Evolutionary conservation across 2,113 vertebrate genomes (phyloP).

Genomic region (Gambusia affinis): DNA sequence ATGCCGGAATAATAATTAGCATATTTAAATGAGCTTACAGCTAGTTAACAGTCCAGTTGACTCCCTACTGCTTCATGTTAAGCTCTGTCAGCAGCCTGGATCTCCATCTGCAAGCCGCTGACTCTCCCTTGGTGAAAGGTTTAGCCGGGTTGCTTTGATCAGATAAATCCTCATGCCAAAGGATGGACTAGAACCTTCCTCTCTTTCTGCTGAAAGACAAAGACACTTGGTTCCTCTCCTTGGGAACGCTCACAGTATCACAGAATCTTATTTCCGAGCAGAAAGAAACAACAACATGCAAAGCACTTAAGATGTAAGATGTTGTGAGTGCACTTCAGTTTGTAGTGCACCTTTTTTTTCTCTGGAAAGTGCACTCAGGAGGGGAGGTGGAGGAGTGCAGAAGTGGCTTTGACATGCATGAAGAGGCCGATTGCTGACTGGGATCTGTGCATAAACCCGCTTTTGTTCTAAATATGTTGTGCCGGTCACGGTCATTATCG

Average conservation of each 20-base stretch:
- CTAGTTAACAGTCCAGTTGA: conserved; percentile 40
- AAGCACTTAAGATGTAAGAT: conserved; percentile 45
- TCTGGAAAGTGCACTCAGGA: conserved; percentile 43
- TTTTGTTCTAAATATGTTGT: conserved; percentile 27
- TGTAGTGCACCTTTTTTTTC: conserved; percentile 27
- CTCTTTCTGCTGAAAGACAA: conserved; percentile 24
- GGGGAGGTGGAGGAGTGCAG: conserved; percentile 19
- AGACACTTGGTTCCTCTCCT: background rate
- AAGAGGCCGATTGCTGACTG: conserved; percentile 8
- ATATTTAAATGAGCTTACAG: conserved; percentile 59
- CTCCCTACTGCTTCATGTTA: conserved; percentile 47
- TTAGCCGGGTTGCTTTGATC: conserved; percentile 62
- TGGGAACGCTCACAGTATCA: background rate
- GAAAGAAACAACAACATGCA: conserved; percentile 29
- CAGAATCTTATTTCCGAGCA: conserved; percentile 28
- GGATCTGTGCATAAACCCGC: conserved; percentile 15
- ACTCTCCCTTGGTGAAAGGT: conserved; percentile 40
- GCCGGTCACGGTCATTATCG: conserved; percentile 46
- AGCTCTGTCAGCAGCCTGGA: conserved; percentile 55
- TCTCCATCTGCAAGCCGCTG: conserved; percentile 47
- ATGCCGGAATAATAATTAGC: conserved; percentile 53
- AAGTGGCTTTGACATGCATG: conserved; percentile 35
- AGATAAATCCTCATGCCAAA: conserved; percentile 51
- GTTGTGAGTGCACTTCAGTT: conserved; percentile 45
- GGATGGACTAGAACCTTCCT: conserved; percentile 25